These are phyloP conservation scores for Drosophila mercatorum DNA, from an alignment of 2,888 invertebrate species.

Conservation along the genomic window DNA sequence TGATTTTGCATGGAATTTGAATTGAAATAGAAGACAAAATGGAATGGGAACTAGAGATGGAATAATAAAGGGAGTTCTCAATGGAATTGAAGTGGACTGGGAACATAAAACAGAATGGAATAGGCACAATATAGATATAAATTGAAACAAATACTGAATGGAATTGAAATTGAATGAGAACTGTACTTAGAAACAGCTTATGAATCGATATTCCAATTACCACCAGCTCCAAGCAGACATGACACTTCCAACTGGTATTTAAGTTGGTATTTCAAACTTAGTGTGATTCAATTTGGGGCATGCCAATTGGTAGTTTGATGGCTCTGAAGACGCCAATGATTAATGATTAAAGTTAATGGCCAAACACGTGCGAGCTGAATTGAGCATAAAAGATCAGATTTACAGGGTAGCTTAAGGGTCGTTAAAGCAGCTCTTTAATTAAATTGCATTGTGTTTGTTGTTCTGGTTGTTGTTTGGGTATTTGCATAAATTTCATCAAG, in stretches of 20 bases:
- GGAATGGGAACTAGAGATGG: background rate
- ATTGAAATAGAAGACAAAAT: background rate
- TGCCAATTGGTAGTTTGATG: background rate
- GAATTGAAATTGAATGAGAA: background rate
- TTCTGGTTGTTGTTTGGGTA: conserved; percentile 26
- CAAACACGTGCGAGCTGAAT: conserved; percentile 1
- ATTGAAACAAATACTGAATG: background rate
- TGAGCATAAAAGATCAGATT: conserved; percentile 1
- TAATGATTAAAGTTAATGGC: background rate
- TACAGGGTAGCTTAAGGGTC: conserved; percentile 9
- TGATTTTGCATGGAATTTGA: background rate
- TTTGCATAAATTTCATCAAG: conserved; percentile 54
- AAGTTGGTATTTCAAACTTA: background rate
- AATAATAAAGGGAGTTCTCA: background rate
- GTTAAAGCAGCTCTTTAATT: conserved; percentile 2
- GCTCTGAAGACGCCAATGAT: background rate
- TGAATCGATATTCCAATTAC: background rate
- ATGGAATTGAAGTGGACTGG: background rate
- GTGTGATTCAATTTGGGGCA: background rate
- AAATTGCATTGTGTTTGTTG: conserved; percentile 3
- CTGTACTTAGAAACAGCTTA: too few species aligned
- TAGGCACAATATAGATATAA: too few species aligned
- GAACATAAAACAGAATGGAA: background rate
- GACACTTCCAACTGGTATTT: background rate
- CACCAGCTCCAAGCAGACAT: too few species aligned